Evolutionary conservation across 2,888 invertebrate genomes (phyloP).

Genomic region (Pilophorus perplexus): DNA sequence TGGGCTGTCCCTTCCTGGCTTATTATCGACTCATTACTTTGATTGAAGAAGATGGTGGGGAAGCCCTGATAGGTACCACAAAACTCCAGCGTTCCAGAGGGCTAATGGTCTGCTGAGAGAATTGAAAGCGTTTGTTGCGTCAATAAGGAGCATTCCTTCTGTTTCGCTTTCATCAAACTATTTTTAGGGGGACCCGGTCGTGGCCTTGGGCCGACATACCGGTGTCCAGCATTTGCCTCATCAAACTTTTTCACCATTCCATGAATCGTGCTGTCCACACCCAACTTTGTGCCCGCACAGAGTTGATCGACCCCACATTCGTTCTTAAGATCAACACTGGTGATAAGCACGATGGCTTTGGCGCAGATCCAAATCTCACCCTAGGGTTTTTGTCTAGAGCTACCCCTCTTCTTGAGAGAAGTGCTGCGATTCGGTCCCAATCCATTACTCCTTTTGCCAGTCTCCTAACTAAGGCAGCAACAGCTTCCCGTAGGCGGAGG

Average conservation of each 20-base stretch:
- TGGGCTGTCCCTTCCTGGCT: too few relatives aligned
- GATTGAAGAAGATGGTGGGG: too few relatives aligned
- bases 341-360: slow-evolving; percentile 1
- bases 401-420: slow-evolving; percentile 1
- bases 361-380: neutral
- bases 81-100: neutral
- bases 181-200: too few relatives aligned
- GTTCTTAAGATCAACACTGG: neutral
- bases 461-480: too few relatives aligned
- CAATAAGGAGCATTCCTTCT: slow-evolving; percentile 1
- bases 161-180: too few relatives aligned
- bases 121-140: slow-evolving; percentile 8
- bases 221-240: too few relatives aligned
- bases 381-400: slow-evolving; percentile 5
- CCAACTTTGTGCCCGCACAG: neutral
- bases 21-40: too few relatives aligned
- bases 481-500: too few relatives aligned
- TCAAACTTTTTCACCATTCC: too few relatives aligned
- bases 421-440: too few relatives aligned
- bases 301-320: neutral
- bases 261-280: neutral
- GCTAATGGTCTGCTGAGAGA: slow-evolving; percentile 2
- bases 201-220: too few relatives aligned
- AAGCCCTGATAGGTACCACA: too few relatives aligned
- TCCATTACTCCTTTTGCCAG: neutral